Conservation (phyloP, 2,888 invertebrate species). For the Drosophila bunnanda region DNA sequence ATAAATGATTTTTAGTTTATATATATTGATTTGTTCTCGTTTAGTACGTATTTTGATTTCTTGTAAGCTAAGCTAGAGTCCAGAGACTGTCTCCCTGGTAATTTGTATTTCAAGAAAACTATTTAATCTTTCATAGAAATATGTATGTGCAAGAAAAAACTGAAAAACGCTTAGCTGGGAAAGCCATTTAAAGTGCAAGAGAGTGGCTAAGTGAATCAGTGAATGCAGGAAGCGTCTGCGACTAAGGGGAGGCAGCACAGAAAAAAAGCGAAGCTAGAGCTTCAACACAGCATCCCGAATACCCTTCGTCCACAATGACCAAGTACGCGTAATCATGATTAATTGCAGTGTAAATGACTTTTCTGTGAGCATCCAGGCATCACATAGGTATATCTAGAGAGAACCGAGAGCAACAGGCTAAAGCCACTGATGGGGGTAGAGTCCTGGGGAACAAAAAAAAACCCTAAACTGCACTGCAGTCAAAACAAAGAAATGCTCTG, state of each 20-base stretch:
- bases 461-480: constrained; percentile 6
- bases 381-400: not conserved
- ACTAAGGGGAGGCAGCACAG: constrained; percentile 29
- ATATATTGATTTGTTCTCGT: not conserved
- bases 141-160: not conserved
- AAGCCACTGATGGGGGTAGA: not conserved
- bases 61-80: too few relatives aligned
- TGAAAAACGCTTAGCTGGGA: constrained; percentile 8
- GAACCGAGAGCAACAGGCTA: not conserved
- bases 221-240: constrained; percentile 27
- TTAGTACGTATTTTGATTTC: not conserved
- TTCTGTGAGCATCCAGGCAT: constrained; percentile 49
- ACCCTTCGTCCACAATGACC: not conserved
- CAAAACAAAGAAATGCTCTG: constrained; percentile 41
- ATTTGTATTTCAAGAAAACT: not conserved
- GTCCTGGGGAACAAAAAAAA: constrained; percentile 18
- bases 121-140: not conserved
- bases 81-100: not conserved
- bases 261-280: constrained; percentile 25
- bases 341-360: constrained; percentile 84
- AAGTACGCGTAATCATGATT: constrained; percentile 81
- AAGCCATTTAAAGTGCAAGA: constrained; percentile 41
- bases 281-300: not conserved
- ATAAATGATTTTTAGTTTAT: constrained; percentile 6
- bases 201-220: constrained; percentile 48